Base-by-base conservation (phyloP, 2,888 invertebrate genomes). In the Celastrina argiolus region DNA sequence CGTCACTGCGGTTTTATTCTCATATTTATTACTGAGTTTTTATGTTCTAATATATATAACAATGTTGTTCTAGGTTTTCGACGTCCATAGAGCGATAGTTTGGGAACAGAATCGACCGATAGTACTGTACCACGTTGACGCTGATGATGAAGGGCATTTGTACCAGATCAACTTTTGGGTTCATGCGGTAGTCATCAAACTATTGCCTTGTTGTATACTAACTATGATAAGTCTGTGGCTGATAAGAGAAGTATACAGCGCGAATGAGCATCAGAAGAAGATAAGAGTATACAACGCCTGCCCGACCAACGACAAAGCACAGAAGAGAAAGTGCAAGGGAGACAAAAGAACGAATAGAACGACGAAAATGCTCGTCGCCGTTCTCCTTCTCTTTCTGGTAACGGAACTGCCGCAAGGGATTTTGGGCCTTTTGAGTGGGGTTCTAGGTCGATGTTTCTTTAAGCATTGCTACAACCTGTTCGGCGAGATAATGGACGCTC, bases 341-440 rank as follows among this genome's bases (percentile, higher is more conserved):
- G 88, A 90, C 42, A 85, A 82, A 72, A 74, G 89, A 72, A 87
- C 86, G 14, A 97, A 98, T 80, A 92, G 98, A 72, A 98, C 98
- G 0, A 98, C 98, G 0, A 94, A 95, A 81, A 97, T 98, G 94
- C 87, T 98, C 26, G 93, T 98, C 1, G 97, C 97, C 0, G 96
- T 98, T 0, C 91, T 98, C 0, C 87, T 97, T 1, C 91, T 98
- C 0, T 98, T 98, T 79, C 92, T 98, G 0, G 92, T 97, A 14
- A 98, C 98, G 0, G 98, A 98, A 81, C 93, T 98, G 67, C 98
- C 98, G 0, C 96, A 97, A 78, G 96, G 94, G 0, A 92, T 94
- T 34, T 83, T 96, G 58, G 90, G 89, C 0, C 72, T 89, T 65
- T 70, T 82, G 72, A 89, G 89, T 65, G 90, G 90, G 0, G 58